Percentiles rank a stretch among this genome's conserved stretches.
Conservation (phyloP, 2,888 invertebrate genomes). For the Dryococelus australis region DNA sequence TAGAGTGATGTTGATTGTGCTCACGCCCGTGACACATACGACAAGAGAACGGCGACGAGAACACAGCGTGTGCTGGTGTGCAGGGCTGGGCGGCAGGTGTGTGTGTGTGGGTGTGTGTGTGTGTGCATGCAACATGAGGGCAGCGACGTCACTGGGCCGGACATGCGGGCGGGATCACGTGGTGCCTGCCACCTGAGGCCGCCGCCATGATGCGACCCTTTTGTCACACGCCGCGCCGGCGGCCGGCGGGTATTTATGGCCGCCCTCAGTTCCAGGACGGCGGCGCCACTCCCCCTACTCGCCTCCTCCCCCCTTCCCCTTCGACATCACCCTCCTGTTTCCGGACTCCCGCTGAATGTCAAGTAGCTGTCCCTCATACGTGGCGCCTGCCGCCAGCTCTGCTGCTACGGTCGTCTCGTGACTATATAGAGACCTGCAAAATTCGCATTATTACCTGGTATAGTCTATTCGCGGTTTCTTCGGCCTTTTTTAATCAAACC, state of each 20-base stretch:
- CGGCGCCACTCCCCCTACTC: not conserved
- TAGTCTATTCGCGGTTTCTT: no score
- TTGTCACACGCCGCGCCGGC: not conserved
- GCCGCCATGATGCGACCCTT: slow-evolving; percentile 6
- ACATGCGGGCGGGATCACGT: not conserved
- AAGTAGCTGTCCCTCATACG: not conserved
- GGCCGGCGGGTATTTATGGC: slow-evolving; percentile 10
- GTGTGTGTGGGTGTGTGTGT: not conserved
- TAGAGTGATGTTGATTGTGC: no score
- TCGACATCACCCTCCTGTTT: no score
- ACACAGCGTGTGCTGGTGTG: no score
- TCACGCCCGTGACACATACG: no score
- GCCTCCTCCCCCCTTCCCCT: not conserved
- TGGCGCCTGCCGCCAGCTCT: no score
- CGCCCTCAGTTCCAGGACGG: not conserved
- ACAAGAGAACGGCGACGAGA: no score
- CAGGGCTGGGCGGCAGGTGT: no score
- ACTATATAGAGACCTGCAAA: no score
- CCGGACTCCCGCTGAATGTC: not conserved
- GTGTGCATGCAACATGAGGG: not conserved
- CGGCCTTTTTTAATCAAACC: no score
- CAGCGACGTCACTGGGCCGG: not conserved
- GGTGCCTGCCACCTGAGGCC: slow-evolving; percentile 6
- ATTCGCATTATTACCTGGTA: no score
- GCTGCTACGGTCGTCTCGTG: no score